Conservation (phyloP, 2,797 vertebrate genomes). For the Mus minutoides region DNA sequence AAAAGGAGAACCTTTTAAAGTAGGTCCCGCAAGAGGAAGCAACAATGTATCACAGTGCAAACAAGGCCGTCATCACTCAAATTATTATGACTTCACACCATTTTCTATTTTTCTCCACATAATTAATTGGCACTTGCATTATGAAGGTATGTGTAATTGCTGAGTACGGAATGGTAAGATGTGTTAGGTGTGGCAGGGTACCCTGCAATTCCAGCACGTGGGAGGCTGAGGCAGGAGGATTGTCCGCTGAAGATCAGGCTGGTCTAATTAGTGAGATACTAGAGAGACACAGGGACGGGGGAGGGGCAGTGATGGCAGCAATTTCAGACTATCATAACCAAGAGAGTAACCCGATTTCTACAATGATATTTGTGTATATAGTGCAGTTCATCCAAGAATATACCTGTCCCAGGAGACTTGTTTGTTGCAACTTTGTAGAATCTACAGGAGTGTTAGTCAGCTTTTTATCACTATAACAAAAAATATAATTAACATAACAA, state of each 20-base stretch:
- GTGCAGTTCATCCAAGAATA: background rate
- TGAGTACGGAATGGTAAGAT: background rate
- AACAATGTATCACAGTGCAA: background rate
- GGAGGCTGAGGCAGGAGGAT: background rate
- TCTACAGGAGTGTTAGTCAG: background rate
- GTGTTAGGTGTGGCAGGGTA: background rate
- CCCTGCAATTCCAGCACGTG: background rate
- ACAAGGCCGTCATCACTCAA: background rate
- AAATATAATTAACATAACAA: background rate
- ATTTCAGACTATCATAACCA: background rate
- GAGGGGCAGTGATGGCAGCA: background rate
- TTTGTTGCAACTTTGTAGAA: background rate
- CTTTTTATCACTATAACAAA: background rate
- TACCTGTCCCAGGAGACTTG: background rate
- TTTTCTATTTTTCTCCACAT: background rate
- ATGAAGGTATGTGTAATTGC: background rate
- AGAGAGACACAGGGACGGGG: background rate
- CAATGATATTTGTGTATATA: background rate
- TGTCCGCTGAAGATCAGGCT: background rate
- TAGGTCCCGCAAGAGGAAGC: background rate
- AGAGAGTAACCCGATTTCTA: background rate
- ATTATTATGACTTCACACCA: background rate
- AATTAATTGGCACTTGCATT: background rate
- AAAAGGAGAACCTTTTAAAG: background rate
- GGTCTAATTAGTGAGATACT: background rate